These are phyloP conservation scores for Agrilus planipennis DNA, from an alignment of 1,140 invertebrate genomes.

Conservation along the genomic window DNA sequence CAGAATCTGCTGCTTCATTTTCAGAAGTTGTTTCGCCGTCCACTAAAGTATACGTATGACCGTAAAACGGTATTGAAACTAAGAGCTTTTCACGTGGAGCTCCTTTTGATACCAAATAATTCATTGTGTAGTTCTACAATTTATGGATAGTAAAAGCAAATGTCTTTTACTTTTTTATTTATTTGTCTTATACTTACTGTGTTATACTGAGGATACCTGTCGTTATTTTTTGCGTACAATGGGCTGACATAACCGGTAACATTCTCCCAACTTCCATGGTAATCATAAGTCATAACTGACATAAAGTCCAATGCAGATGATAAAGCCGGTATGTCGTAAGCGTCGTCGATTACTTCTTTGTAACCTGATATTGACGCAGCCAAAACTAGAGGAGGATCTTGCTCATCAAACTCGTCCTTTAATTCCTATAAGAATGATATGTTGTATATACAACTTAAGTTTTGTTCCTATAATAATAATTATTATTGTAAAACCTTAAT, in stretches of 20 bases:
- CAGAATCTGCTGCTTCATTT: constrained; percentile 39
- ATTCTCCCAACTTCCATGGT: constrained; percentile 76
- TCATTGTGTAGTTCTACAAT: constrained; percentile 62
- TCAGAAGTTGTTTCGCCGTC: constrained; percentile 37
- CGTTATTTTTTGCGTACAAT: constrained; percentile 47
- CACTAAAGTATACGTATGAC: constrained; percentile 67
- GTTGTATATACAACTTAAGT: background rate
- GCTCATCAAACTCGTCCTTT: constrained; percentile 56
- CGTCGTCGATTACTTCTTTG: constrained; percentile 73
- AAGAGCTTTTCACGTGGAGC: constrained; percentile 69
- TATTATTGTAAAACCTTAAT: constrained; percentile 63
- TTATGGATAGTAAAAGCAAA: constrained; percentile 2
- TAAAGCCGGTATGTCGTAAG: constrained; percentile 64
- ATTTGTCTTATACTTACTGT: constrained; percentile 43
- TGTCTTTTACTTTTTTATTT: background rate
- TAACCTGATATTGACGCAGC: constrained; percentile 79
- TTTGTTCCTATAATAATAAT: too few species aligned
- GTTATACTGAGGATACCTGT: constrained; percentile 63
- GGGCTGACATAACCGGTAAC: constrained; percentile 75
- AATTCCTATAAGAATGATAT: constrained; percentile 49
- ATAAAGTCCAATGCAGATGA: constrained; percentile 66
- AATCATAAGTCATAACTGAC: constrained; percentile 82
- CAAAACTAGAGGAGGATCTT: constrained; percentile 54
- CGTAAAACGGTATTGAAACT: constrained; percentile 80
- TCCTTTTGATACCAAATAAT: constrained; percentile 58